These are phyloP conservation scores for Solenopsis invicta DNA, from an alignment of 1,140 invertebrate genomes.

Conservation along the genomic window DNA sequence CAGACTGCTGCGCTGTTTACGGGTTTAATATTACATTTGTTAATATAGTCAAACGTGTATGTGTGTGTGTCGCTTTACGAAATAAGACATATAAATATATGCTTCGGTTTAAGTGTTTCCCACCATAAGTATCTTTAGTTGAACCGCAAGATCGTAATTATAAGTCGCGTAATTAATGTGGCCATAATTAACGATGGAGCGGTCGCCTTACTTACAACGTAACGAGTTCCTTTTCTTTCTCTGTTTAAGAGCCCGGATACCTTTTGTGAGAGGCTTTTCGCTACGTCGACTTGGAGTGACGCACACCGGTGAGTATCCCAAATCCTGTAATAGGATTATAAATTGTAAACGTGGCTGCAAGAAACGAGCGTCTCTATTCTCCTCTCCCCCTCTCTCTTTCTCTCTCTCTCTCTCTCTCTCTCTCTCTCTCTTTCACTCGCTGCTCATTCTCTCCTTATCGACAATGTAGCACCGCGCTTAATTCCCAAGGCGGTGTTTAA, in stretches of 20 bases:
- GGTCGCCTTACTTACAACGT: conserved; percentile 23
- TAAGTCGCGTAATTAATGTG: conserved; percentile 34
- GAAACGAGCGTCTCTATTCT: conserved; percentile 66
- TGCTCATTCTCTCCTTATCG: conserved; percentile 23
- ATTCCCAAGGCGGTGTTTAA: conserved; percentile 71
- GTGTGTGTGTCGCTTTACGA: not conserved
- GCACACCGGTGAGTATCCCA: conserved; percentile 67
- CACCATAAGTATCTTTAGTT: not conserved
- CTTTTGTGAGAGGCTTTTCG: conserved; percentile 41
- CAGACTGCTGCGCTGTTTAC: too few relatives aligned
- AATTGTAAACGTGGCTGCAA: conserved; percentile 77
- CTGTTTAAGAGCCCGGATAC: conserved; percentile 68
- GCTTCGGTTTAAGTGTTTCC: not conserved
- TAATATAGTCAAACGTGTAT: not conserved
- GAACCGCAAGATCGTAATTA: not conserved
- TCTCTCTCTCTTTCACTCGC: not conserved
- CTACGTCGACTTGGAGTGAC: conserved; percentile 47
- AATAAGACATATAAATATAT: not conserved
- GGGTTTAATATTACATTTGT: not conserved
- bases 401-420: not conserved
- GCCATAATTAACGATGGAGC: conserved; percentile 38
- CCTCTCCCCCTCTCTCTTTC: conserved; percentile 9
- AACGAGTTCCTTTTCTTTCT: conserved; percentile 54
- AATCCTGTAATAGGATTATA: conserved; percentile 78
- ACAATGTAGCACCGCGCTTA: conserved; percentile 54